Percentiles rank a stretch among this genome's conserved stretches.
These are phyloP conservation scores for Oeneis ivallda DNA, from an alignment of 2,888 invertebrate species.

Conservation along the genomic window DNA sequence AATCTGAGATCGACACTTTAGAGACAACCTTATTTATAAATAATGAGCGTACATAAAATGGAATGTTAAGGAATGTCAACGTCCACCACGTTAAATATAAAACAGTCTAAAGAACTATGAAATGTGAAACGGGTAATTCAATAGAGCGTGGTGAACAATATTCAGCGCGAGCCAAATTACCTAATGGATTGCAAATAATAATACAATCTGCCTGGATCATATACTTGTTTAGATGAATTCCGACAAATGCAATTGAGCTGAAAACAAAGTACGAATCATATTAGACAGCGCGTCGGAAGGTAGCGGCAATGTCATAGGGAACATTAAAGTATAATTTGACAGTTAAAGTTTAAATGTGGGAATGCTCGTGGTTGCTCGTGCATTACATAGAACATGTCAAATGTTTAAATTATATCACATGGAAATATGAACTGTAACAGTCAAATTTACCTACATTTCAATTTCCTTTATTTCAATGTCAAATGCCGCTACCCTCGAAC, in stretches of 20 bases:
- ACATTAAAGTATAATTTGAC: no score
- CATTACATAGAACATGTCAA: no score
- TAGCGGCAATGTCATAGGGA: no score
- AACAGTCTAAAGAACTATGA: constrained; percentile 17
- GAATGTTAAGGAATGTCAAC: constrained; percentile 59
- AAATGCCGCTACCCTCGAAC: no score
- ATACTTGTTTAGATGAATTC: constrained; percentile 16
- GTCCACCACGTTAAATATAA: constrained; percentile 47
- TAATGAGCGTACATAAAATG: constrained; percentile 59
- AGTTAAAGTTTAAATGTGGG: no score
- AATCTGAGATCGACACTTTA: constrained; percentile 80
- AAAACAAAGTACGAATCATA: neutral
- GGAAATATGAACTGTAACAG: no score
- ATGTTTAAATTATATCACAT: no score
- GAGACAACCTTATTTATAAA: constrained; percentile 72
- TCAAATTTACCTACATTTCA: no score
- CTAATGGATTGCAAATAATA: constrained; percentile 3
- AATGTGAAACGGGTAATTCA: constrained; percentile 19
- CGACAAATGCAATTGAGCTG: neutral
- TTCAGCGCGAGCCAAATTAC: constrained; percentile 23
- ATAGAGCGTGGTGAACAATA: constrained; percentile 26
- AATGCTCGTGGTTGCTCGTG: no score
- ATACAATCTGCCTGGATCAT: constrained; percentile 18
- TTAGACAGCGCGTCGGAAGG: no score
- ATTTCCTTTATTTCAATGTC: no score